These are phyloP conservation scores for Nycticorax nycticorax DNA, from an alignment of 2,113 vertebrate genomes.

Conservation along the genomic window DNA sequence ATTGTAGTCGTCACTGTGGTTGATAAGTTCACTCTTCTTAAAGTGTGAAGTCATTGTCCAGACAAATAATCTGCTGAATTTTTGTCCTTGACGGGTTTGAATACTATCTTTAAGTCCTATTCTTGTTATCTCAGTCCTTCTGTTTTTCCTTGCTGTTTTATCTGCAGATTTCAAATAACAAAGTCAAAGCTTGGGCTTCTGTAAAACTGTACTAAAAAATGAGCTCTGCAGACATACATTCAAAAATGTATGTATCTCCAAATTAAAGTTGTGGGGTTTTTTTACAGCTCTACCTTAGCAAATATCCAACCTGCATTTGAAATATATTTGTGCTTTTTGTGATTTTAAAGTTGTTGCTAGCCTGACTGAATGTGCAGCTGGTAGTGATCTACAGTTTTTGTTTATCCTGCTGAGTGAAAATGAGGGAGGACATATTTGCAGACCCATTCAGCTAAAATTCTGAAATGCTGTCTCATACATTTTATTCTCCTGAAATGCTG, in stretches of 20 bases:
- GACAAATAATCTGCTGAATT: neutral
- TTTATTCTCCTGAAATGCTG: conserved; percentile 16
- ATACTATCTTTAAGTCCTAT: neutral
- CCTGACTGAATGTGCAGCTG: conserved; percentile 18
- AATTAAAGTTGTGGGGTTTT: neutral
- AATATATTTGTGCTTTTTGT: neutral
- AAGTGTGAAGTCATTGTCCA: neutral
- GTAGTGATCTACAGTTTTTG: conserved; percentile 29
- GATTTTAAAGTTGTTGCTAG: neutral
- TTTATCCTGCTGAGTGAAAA: conserved; percentile 47
- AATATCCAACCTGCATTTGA: neutral
- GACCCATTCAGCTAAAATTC: conserved; percentile 23
- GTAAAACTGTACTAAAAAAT: neutral
- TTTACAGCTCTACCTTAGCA: neutral
- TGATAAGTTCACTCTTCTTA: neutral
- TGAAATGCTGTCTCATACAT: neutral
- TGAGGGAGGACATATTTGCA: conserved; percentile 9
- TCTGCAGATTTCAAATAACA: conserved; percentile 31
- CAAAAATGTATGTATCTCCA: neutral
- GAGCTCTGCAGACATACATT: neutral
- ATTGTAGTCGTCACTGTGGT: neutral
- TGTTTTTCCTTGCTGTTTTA: neutral
- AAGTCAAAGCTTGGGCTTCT: neutral
- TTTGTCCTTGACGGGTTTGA: conserved; percentile 11
- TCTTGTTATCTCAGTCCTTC: conserved; percentile 22